A percentile compares a stretch with the other conserved stretches of the same genome.
These are phyloP conservation scores for Argyresthia albistria DNA, from an alignment of 2,888 invertebrate genomes.

Conservation along the genomic window DNA sequence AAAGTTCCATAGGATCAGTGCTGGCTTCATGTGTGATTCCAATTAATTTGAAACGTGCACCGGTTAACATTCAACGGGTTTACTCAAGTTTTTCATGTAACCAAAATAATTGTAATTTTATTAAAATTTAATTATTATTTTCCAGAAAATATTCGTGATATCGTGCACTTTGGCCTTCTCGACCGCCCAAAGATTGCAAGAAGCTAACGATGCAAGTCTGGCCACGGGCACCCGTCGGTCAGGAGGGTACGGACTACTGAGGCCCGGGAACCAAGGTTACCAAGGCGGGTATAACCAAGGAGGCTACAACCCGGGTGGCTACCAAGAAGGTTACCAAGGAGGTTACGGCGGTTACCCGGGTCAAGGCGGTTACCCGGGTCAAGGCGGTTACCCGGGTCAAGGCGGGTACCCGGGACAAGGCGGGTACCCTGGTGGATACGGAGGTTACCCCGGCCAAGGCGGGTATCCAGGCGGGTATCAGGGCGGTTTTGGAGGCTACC, in stretches of 20 bases:
- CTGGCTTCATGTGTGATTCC: neutral
- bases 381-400: conserved; percentile 6
- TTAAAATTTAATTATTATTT: conserved; percentile 10
- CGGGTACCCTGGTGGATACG: conserved; percentile 10
- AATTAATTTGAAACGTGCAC: neutral
- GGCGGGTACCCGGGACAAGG: conserved; percentile 14
- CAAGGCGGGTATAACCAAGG: conserved; percentile 11
- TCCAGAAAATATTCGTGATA: conserved; percentile 39
- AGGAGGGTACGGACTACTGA: conserved; percentile 46
- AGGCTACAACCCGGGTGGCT: conserved; percentile 4
- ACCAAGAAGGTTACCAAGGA: conserved; percentile 2
- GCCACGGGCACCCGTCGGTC: conserved; percentile 18
- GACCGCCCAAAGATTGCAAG: conserved; percentile 33
- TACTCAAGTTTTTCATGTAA: too few species aligned
- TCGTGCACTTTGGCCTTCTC: conserved; percentile 38
- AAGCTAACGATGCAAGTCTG: conserved; percentile 25
- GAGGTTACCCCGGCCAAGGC: conserved; percentile 4
- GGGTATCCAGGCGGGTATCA: conserved; percentile 13
- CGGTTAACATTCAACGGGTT: neutral
- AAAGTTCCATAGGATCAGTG: neutral
- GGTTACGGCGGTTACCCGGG: conserved; percentile 5
- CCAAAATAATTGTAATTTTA: too few species aligned
- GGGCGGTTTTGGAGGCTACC: conserved; percentile 19
- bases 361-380: conserved; percentile 15
- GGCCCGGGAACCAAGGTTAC: conserved; percentile 25